A percentile compares a stretch with the other conserved stretches of the same genome.
phyloP scores from a whole-genome alignment of 2,113 vertebrate genomes.

The Plectropomus leopardus region DNA sequence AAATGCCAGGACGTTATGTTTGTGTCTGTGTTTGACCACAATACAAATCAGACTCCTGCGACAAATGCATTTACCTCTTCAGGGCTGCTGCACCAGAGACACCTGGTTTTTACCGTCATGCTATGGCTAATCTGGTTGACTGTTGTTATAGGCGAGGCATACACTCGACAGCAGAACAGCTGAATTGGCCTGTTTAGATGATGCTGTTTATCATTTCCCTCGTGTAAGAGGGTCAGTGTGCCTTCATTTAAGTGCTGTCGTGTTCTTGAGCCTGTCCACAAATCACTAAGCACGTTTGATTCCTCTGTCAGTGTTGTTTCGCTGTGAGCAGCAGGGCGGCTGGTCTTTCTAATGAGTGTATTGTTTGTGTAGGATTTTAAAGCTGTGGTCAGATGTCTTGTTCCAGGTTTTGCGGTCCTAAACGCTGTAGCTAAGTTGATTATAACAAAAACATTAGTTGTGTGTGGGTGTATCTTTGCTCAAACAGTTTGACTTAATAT shows the following conservation, averaged over 20 bases:
- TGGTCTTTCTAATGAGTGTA: not conserved
- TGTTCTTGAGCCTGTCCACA: not conserved
- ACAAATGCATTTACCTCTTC: not conserved
- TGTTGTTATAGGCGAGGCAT: not conserved
- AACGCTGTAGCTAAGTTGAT: not conserved
- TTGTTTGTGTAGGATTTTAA: not conserved
- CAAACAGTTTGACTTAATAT: not conserved
- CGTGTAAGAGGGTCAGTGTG: not conserved
- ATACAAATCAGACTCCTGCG: not conserved
- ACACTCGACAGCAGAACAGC: not conserved
- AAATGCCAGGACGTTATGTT: not conserved
- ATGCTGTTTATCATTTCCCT: not conserved
- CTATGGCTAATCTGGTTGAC: not conserved
- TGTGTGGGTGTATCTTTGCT: not conserved
- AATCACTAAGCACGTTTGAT: not conserved
- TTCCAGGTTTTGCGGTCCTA: not conserved
- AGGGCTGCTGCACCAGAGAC: not conserved
- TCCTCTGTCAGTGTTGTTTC: not conserved
- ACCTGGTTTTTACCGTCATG: not conserved
- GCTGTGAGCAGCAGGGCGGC: not conserved
- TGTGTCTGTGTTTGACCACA: not conserved
- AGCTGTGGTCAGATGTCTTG: not conserved
- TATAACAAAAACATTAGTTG: not conserved
- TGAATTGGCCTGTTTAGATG: not conserved
- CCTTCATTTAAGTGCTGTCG: not conserved